Conservation (phyloP, 2,888 invertebrate genomes). For the Hermodice carunculata region DNA sequence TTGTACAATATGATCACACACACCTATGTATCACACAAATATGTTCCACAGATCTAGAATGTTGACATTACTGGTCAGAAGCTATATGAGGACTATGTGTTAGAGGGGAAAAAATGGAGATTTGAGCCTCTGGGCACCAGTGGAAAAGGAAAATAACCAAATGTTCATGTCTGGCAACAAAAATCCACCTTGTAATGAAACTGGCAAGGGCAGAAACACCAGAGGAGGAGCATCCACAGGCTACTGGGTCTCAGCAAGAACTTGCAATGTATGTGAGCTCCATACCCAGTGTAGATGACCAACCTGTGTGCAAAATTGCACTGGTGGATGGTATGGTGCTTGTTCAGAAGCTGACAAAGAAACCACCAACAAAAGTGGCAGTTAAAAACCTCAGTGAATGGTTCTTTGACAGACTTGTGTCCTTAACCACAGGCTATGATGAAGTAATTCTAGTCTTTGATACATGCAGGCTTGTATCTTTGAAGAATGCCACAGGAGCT, state of each 20-base stretch:
- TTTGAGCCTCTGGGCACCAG: conserved; percentile 33
- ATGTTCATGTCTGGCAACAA: conserved; percentile 30
- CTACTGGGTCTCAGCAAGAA: no score
- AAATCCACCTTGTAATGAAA: conserved; percentile 8
- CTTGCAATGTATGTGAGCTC: no score
- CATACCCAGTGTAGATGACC: neutral
- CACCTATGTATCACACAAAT: conserved; percentile 30
- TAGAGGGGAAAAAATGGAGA: conserved; percentile 33
- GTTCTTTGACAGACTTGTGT: no score
- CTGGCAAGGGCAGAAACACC: neutral
- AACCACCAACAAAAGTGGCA: neutral
- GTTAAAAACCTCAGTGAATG: conserved; percentile 13
- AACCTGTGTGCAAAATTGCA: conserved; percentile 8
- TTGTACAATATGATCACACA: conserved; percentile 32
- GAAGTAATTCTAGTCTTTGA: conserved; percentile 26
- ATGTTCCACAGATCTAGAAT: conserved; percentile 33
- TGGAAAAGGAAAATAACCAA: conserved; percentile 23
- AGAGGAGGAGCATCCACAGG: neutral
- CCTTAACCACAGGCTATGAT: no score
- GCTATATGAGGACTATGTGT: conserved; percentile 34
- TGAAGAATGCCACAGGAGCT: conserved; percentile 18
- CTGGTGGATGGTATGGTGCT: conserved; percentile 26
- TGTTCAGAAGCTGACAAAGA: conserved; percentile 19
- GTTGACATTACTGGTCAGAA: conserved; percentile 30
- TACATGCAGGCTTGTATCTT: conserved; percentile 23